Base-by-base conservation (phyloP, 2,888 invertebrate species). In the Acleris laterana region DNA sequence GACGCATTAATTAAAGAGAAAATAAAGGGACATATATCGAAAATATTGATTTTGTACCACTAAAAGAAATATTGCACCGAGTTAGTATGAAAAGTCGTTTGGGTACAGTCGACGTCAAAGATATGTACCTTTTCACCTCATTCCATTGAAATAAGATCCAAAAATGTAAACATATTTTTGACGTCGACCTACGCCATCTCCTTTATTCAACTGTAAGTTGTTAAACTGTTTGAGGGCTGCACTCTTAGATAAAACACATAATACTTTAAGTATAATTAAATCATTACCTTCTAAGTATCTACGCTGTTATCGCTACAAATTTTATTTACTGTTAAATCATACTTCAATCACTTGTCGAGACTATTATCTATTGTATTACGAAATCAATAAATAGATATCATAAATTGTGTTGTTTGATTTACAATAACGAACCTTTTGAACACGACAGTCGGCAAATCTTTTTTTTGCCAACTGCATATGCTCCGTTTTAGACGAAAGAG, bases 321-420 rank as follows among this genome's bases (percentile, higher is more conserved):
- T 87, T 88, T 88, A 88, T 88, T 89, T 89, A 81, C 74, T 72
- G 63, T 68, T 68, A 60, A 62, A 62, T 69, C 77, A 78, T 77
- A 80, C 79, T 79, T 83, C 83, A 88, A 78, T 84, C 83, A 85
- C 80, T 85, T 87, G 87, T 89, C 82, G 80, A 86, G 81, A 85
- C 82, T 87, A 65, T 60, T 64, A 76, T 77, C 75, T 77, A 85
- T 85, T 86, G 83, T 87, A 88, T 85, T 89, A 87, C 81, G 83
- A 83, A 85, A 87, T 90, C 87, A 90, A 90, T 90, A 90, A 91
- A 90, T 89, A 89, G 84, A 85, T 82, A 84, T 77, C 72, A 75
- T 76, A 72, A 75, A 74, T 52, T 53, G 3, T 52, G 55, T 20
- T 52, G 71, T 68, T 67, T 75, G 75, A 77, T 73, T 72, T 11